Evolutionary conservation across 2,113 vertebrate species (phyloP), one percentile per base, ranked within the genome.

Genomic region (Menidia beryllina): DNA sequence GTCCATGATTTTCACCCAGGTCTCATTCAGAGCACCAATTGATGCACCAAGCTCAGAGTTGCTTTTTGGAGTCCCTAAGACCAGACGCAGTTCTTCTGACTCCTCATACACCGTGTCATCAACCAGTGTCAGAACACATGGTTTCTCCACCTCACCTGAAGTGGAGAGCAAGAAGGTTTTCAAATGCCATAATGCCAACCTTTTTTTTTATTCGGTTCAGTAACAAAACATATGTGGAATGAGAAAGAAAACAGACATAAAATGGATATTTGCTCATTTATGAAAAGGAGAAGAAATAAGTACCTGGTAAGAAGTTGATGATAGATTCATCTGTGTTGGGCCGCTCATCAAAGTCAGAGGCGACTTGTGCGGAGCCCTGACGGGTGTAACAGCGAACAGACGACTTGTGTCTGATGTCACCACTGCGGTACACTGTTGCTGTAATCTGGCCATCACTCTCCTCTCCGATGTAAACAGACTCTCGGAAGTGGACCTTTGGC

Each of bases 401-500:
- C 54, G 96, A 97, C 51, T 72, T 88, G 85, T 93, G 88, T 55
- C 21, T 91, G 82, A 94, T 65, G 80, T 99, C 96, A 0, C 97
- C 97, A 2, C 92, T 96, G 83, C 97, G 93, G 45, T 91, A 90
- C 58, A 98, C 88, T 51, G 86, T 23, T 0, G 91, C 94, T 10
- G 85, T 80, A 68, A 99, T 74, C 62, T 80, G 91, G 20, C 95
- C 91, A 20, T 95, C 94, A 7, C 93, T 91, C 86, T 99, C 97
- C 85, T 94, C 93, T 56, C 91, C 95, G 7, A 70, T 56, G 58
- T 96, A 94, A 1, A 93, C n/a, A 7, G 91, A 66, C 45, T 97
- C 94, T 59, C 92, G 95, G 85, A 99, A 99, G 53, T 98, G 95
- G 87, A 98, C 95, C 86, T 94, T 97, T 8, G 97, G 96, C 74